phyloP scores from a whole-genome alignment of 2,113 vertebrate genomes.

The Hemicordylus capensis region DNA sequence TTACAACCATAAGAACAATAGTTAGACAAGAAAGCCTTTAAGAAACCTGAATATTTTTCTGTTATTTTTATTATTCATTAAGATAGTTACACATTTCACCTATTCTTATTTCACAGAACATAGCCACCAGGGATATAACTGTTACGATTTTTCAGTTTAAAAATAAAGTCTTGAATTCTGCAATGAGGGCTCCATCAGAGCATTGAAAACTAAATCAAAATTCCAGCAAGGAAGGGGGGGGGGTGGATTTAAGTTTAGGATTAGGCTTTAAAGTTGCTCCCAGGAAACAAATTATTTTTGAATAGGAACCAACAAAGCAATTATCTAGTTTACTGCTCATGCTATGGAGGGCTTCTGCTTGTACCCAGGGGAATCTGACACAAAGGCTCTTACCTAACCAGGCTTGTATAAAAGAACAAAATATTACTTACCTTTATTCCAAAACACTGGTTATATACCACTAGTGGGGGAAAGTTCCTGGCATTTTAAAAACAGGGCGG shows the following conservation, averaged over 20 bases:
- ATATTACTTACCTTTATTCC: slow-evolving; percentile 23
- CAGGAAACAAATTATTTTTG: slow-evolving; percentile 72
- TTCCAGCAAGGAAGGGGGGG: slow-evolving; percentile 57
- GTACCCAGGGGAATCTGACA: slow-evolving; percentile 28
- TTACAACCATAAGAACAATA: not conserved
- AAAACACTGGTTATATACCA: slow-evolving; percentile 6
- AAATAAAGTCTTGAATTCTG: slow-evolving; percentile 47
- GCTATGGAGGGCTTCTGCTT: slow-evolving; percentile 52
- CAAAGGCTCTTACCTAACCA: slow-evolving; percentile 37
- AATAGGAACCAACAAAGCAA: slow-evolving; percentile 68
- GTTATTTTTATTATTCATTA: slow-evolving; percentile 13
- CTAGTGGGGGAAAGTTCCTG: not conserved
- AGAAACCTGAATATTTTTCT: not conserved
- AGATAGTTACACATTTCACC: slow-evolving; percentile 46
- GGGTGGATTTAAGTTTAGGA: slow-evolving; percentile 69
- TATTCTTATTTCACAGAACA: slow-evolving; percentile 2
- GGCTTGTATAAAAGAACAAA: slow-evolving; percentile 39
- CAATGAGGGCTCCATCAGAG: slow-evolving; percentile 61
- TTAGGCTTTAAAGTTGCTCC: slow-evolving; percentile 67
- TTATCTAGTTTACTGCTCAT: slow-evolving; percentile 68
- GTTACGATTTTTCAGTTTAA: not conserved
- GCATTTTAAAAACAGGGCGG: not conserved
- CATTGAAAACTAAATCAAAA: slow-evolving; percentile 71
- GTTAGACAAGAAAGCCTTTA: not conserved
- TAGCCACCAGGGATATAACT: slow-evolving; percentile 41